Evolutionary conservation across 2,888 invertebrate species (phyloP).

Genomic region (Aphodius sticticus): DNA sequence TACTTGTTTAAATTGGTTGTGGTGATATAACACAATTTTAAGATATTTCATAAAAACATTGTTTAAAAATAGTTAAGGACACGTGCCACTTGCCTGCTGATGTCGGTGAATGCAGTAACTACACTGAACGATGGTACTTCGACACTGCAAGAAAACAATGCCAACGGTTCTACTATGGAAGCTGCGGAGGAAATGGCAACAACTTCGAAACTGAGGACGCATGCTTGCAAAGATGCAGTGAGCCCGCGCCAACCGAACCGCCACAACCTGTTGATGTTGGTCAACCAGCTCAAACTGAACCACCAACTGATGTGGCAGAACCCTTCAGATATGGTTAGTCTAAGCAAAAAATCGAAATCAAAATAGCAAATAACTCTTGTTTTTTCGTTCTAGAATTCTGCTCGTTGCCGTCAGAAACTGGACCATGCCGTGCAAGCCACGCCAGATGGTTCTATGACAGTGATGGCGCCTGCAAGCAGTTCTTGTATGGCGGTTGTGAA

Average conservation of each 20-base stretch:
- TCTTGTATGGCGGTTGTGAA: slow-evolving; percentile 82
- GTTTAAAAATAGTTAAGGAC: slow-evolving; percentile 65
- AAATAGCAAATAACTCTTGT: neutral
- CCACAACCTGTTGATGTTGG: slow-evolving; percentile 35
- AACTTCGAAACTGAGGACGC: slow-evolving; percentile 76
- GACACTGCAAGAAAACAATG: slow-evolving; percentile 79
- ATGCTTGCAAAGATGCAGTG: slow-evolving; percentile 73
- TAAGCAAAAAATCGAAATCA: neutral
- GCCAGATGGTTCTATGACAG: slow-evolving; percentile 77
- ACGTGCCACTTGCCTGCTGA: slow-evolving; percentile 79
- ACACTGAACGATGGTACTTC: slow-evolving; percentile 82
- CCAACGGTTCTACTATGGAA: slow-evolving; percentile 85
- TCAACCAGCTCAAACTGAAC: slow-evolving; percentile 21
- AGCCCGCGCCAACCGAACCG: slow-evolving; percentile 37
- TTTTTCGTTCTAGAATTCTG: slow-evolving; percentile 68
- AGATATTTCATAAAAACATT: neutral
- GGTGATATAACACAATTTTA: slow-evolving; percentile 10
- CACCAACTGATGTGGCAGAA: slow-evolving; percentile 30
- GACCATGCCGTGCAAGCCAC: slow-evolving; percentile 69
- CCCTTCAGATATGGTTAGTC: slow-evolving; percentile 47
- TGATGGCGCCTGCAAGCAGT: slow-evolving; percentile 77
- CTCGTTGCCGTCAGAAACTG: slow-evolving; percentile 70
- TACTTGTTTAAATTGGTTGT: slow-evolving; percentile 10
- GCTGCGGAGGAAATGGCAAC: slow-evolving; percentile 92
- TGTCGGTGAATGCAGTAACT: slow-evolving; percentile 80